These are phyloP conservation scores for Danaus melanippus DNA, from an alignment of 1,140 invertebrate species.

Conservation along the genomic window DNA sequence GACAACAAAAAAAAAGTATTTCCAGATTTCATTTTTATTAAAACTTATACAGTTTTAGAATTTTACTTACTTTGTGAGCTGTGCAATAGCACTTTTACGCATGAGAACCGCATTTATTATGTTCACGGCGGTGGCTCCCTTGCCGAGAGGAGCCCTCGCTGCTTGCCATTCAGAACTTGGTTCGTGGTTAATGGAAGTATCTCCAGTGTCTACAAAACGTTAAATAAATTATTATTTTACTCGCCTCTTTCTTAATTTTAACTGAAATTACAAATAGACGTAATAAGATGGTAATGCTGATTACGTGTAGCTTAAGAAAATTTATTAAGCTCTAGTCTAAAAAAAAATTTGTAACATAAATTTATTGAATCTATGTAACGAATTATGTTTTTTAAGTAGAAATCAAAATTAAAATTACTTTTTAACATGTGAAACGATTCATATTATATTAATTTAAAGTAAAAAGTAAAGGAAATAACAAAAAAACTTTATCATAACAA, in stretches of 20 bases:
- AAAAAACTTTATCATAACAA: no score
- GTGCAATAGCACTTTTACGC: constrained; percentile 80
- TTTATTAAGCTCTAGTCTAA: no score
- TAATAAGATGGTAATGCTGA: neutral
- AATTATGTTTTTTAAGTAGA: no score
- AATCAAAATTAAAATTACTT: no score
- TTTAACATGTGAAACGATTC: no score
- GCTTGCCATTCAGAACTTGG: constrained; percentile 58
- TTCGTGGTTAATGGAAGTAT: constrained; percentile 57
- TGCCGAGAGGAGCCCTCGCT: constrained; percentile 32
- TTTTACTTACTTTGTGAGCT: constrained; percentile 62
- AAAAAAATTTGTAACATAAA: no score
- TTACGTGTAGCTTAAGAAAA: no score
- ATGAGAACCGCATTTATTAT: constrained; percentile 83
- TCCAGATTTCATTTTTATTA: no score
- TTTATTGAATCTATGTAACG: no score
- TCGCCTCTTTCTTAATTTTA: neutral
- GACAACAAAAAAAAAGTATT: no score
- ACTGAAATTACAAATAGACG: neutral
- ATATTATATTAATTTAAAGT: no score
- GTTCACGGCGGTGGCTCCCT: constrained; percentile 75
- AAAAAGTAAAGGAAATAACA: no score
- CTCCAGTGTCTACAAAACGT: constrained; percentile 56
- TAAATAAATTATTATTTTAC: constrained; percentile 2
- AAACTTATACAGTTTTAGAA: neutral